Evolutionary conservation across 2,888 invertebrate species (phyloP).

Genomic region (Cantharis rufa): DNA sequence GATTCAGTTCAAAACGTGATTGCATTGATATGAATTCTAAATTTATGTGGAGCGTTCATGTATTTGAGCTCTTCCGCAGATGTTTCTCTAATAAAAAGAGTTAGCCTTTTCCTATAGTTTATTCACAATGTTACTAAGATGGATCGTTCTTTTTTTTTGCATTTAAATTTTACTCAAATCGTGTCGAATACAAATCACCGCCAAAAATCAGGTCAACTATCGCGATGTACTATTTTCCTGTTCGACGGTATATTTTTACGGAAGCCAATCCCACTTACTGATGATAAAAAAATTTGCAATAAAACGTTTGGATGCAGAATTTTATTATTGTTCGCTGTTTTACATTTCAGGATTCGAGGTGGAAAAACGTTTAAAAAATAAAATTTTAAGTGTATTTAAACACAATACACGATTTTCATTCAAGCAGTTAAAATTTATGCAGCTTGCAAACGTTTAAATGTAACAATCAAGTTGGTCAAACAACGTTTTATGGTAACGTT

Average conservation of each 20-base stretch:
- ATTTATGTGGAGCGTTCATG: constrained; percentile 40
- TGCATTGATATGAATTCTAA: constrained; percentile 41
- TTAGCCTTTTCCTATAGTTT: constrained; percentile 7
- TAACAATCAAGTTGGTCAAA: neutral
- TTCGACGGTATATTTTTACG: neutral
- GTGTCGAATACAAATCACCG: constrained; percentile 14
- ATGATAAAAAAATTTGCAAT: neutral
- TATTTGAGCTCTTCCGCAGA: constrained; percentile 37
- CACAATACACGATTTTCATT: neutral
- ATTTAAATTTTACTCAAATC: constrained; percentile 13
- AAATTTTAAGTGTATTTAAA: neutral
- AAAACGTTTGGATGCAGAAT: neutral
- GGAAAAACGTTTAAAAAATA: neutral
- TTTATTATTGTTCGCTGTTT: neutral
- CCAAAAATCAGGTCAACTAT: constrained; percentile 1
- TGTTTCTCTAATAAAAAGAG: constrained; percentile 37
- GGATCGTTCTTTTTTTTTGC: constrained; percentile 8
- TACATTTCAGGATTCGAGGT: neutral
- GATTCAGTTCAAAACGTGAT: constrained; percentile 39
- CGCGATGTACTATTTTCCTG: constrained; percentile 13
- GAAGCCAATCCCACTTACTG: neutral
- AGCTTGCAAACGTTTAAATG: neutral
- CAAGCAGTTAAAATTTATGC: neutral
- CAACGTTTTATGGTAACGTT: constrained; percentile 5
- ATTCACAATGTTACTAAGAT: constrained; percentile 17